Percentiles rank a stretch among this genome's conserved stretches.
phyloP scores from a whole-genome alignment of 2,888 invertebrate genomes.

The Lochmaea capreae region DNA sequence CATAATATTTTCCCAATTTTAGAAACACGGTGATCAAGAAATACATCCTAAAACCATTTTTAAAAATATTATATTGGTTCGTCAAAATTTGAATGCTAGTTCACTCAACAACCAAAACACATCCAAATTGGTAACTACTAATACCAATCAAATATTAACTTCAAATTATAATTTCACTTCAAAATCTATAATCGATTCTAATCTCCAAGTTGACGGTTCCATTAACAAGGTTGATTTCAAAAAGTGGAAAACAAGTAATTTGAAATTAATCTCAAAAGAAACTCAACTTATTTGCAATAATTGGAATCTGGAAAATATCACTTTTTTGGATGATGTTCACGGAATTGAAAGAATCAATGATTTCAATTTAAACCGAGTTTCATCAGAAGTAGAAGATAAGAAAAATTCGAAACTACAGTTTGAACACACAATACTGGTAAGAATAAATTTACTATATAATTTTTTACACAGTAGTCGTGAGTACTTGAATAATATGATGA shows the following conservation, averaged over 20 bases:
- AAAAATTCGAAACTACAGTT: conserved; percentile 50
- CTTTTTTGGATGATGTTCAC: conserved; percentile 59
- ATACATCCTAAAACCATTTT: conserved; percentile 64
- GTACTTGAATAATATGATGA: no score
- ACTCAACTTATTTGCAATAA: conserved; percentile 65
- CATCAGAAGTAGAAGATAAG: conserved; percentile 54
- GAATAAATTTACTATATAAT: conserved; percentile 22
- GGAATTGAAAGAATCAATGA: conserved; percentile 55
- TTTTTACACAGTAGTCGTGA: no score
- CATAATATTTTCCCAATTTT: conserved; percentile 38
- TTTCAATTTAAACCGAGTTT: conserved; percentile 57
- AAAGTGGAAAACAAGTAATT: conserved; percentile 63
- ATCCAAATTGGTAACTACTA: conserved; percentile 62
- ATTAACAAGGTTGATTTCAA: conserved; percentile 64
- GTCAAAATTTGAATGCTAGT: conserved; percentile 43
- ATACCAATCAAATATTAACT: conserved; percentile 60
- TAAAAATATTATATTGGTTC: conserved; percentile 60
- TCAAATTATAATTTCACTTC: conserved; percentile 58
- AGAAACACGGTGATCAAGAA: conserved; percentile 60
- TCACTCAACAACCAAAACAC: conserved; percentile 63
- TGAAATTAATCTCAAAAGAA: conserved; percentile 58
- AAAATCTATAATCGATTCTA: conserved; percentile 51
- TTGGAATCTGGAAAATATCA: conserved; percentile 65
- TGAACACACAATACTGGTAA: conserved; percentile 56
- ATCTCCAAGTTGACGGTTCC: conserved; percentile 53